A percentile compares a stretch with the other conserved stretches of the same genome.
phyloP scores from a whole-genome alignment of 2,888 invertebrate species.

The Eledona agricola region DNA sequence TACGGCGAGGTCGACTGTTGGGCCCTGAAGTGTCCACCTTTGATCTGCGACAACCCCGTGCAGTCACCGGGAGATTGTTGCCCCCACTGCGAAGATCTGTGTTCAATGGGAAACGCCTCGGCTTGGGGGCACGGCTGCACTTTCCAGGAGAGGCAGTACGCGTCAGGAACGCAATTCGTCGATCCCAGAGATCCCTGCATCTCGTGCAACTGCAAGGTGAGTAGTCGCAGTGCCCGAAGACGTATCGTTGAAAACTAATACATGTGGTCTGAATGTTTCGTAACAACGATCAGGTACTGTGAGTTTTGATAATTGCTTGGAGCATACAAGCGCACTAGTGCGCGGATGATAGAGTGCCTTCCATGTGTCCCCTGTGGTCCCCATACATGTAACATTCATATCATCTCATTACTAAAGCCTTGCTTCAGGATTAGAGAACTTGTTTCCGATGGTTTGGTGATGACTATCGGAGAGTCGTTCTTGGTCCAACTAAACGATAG shows the following conservation, averaged over 20 bases:
- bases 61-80: conserved; percentile 76
- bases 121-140: conserved; percentile 68
- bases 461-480: conserved; percentile 1
- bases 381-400: conserved; percentile 37
- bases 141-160: conserved; percentile 68
- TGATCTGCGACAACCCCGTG: conserved; percentile 71
- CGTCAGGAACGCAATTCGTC: conserved; percentile 68
- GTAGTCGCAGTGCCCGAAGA: conserved; percentile 44
- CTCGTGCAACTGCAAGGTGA: conserved; percentile 79
- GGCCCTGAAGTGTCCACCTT: conserved; percentile 83
- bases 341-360: conserved; percentile 43
- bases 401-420: conserved; percentile 31
- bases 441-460: conserved; percentile 1
- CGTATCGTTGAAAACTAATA: conserved; percentile 33
- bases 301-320: conserved; percentile 48
- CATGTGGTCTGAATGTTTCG: conserved; percentile 52
- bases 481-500: conserved; percentile 36
- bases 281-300: conserved; percentile 46
- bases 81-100: conserved; percentile 72
- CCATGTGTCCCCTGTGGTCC: conserved; percentile 43
- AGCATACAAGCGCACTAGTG: conserved; percentile 43
- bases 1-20: conserved; percentile 90
- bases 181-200: conserved; percentile 73
- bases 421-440: conserved; percentile 17
- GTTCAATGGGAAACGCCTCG: conserved; percentile 53